Percentiles rank a stretch among this genome's conserved stretches.
phyloP scores from a whole-genome alignment of 2,113 vertebrate genomes.

The Neopipo cinnamomea region DNA sequence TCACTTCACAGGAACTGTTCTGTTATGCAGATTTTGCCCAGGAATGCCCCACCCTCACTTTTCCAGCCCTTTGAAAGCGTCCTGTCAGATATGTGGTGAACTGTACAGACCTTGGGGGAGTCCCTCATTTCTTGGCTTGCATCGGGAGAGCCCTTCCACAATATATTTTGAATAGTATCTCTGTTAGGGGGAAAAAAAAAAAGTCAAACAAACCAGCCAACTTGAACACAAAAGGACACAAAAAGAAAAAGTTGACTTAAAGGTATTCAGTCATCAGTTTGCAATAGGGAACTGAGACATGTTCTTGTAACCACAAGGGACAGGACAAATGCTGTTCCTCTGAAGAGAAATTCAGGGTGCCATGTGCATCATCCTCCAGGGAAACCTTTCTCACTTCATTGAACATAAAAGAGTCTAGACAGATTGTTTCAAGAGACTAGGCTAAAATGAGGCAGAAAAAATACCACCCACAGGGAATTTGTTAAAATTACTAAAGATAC shows the following conservation, averaged over 20 bases:
- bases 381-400: not conserved
- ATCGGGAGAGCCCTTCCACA: not conserved
- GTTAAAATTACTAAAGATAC: not conserved
- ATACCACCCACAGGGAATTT: not conserved
- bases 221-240: not conserved
- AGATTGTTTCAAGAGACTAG: not conserved
- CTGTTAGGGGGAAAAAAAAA: not conserved
- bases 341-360: not conserved
- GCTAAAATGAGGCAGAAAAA: constrained; percentile 5
- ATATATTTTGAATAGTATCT: not conserved
- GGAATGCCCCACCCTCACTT: fast-evolving
- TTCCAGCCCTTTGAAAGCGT: not conserved
- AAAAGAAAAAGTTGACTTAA: not conserved
- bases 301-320: not conserved
- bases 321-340: not conserved
- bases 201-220: not conserved
- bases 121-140: not conserved
- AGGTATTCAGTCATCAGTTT: not conserved
- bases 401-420: not conserved
- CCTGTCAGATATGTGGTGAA: not conserved
- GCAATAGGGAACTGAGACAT: not conserved
- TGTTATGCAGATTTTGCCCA: not conserved
- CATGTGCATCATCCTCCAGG: not conserved
- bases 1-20: not conserved
- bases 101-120: not conserved